Evolutionary conservation across 2,113 vertebrate genomes (phyloP).

Genomic region (Dipodomys ordii): DNA sequence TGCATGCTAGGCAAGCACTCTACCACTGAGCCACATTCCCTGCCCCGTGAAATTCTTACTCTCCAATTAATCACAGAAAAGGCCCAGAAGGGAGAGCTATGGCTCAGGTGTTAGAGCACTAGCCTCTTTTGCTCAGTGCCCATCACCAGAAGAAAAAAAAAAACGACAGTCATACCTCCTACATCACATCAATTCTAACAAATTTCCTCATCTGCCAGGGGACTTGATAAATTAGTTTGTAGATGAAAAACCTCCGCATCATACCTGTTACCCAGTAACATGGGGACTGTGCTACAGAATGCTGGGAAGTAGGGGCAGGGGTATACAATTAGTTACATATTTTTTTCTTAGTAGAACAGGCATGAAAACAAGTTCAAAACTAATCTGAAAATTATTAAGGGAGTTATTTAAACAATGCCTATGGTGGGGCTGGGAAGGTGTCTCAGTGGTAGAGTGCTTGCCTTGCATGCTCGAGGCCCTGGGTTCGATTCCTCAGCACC

Average conservation of each 20-base stretch:
- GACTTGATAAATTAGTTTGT: neutral
- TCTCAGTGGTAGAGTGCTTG: no score
- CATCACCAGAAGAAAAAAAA: neutral
- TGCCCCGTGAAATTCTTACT: no score
- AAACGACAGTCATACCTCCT: neutral
- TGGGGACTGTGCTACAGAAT: neutral
- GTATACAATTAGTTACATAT: neutral
- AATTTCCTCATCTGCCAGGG: neutral
- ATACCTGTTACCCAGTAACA: neutral
- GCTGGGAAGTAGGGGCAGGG: neutral
- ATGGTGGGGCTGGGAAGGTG: neutral
- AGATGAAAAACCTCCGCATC: neutral
- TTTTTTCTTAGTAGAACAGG: neutral
- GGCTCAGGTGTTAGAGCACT: neutral
- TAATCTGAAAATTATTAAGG: constrained; percentile 4
- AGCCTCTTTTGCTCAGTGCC: neutral
- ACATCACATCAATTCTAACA: fast-evolving
- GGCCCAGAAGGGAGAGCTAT: no score
- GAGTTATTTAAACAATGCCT: neutral
- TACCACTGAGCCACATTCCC: no score
- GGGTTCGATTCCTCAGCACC: no score
- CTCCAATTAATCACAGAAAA: no score
- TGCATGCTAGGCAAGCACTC: no score
- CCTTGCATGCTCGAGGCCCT: no score
- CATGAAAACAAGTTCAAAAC: neutral